A percentile compares a stretch with the other conserved stretches of the same genome.
phyloP scores from a whole-genome alignment of 1,140 invertebrate genomes.

The Caenorhabditis latens region DNA sequence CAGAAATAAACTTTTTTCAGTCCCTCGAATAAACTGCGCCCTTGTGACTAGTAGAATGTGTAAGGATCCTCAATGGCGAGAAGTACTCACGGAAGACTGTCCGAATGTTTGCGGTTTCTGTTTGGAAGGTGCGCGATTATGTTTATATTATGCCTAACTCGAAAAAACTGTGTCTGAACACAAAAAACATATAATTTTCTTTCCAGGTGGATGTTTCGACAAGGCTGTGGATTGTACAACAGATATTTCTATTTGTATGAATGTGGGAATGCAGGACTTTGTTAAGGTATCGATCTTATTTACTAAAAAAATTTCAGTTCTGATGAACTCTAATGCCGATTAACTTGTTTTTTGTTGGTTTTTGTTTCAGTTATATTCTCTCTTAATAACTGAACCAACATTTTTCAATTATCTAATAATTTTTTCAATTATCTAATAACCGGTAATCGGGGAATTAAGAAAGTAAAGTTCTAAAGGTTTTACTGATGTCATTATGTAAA shows the following conservation, averaged over 20 bases:
- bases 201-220: slow-evolving; percentile 58
- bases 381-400: no score
- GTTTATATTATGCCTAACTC: background rate
- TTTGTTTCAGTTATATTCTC: no score
- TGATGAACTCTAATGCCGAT: no score
- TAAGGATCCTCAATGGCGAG: slow-evolving; percentile 52
- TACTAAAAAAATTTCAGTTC: no score
- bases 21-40: slow-evolving; percentile 48
- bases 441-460: background rate
- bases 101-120: slow-evolving; percentile 62
- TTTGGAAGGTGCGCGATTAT: slow-evolving; percentile 24
- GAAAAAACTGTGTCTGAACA: background rate
- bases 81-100: slow-evolving; percentile 45
- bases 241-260: slow-evolving; percentile 53
- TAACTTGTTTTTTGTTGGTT: background rate
- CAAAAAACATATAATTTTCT: background rate
- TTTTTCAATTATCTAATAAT: background rate
- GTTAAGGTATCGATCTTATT: background rate
- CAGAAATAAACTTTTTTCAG: background rate
- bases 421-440: background rate
- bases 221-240: slow-evolving; percentile 58
- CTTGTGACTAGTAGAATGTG: slow-evolving; percentile 50
- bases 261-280: slow-evolving; percentile 34
- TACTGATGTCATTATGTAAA: background rate
- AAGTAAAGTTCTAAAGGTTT: background rate